These are phyloP conservation scores for Zoanthus sociatus DNA, from an alignment of 92 coral and sea anemone species.

Conservation along the genomic window DNA sequence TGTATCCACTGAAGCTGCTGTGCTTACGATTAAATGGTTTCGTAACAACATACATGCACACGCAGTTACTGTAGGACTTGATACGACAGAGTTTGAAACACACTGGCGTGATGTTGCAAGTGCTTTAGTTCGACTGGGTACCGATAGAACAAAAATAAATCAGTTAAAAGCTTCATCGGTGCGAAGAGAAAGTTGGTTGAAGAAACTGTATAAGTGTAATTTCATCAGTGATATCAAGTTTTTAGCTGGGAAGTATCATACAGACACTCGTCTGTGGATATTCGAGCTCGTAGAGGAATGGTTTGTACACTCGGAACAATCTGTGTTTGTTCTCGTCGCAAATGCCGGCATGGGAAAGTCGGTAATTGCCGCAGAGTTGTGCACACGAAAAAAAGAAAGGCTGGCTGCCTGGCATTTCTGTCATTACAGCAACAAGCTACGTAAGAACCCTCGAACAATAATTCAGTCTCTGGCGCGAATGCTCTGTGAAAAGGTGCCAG, in stretches of 20 bases:
- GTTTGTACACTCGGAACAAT: slow-evolving; percentile 60
- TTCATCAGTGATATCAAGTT: slow-evolving; percentile 62
- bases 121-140: slow-evolving; percentile 48
- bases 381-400: slow-evolving; percentile 1
- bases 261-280: slow-evolving; percentile 73
- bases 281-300: slow-evolving; percentile 57
- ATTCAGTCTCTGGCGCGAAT: slow-evolving; percentile 72
- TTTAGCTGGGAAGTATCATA: slow-evolving; percentile 43
- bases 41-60: slow-evolving; percentile 57
- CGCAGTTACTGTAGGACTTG: slow-evolving; percentile 5
- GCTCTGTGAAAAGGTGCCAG: slow-evolving; percentile 63
- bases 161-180: slow-evolving; percentile 21
- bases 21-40: slow-evolving; percentile 56
- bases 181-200: slow-evolving; percentile 34
- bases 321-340: slow-evolving; percentile 65
- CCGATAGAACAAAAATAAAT: slow-evolving; percentile 25
- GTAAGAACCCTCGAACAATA: slow-evolving; percentile 66
- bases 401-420: slow-evolving; percentile 71
- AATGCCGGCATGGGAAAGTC: slow-evolving; percentile 85
- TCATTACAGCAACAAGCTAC: slow-evolving; percentile 60
- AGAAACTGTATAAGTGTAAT: slow-evolving; percentile 58
- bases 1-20: slow-evolving; percentile 53
- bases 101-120: slow-evolving; percentile 33
- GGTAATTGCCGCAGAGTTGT: slow-evolving; percentile 68
- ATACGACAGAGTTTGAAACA: slow-evolving; percentile 15